Conservation (phyloP, 2,797 vertebrate species). For the Otus scops region DNA sequence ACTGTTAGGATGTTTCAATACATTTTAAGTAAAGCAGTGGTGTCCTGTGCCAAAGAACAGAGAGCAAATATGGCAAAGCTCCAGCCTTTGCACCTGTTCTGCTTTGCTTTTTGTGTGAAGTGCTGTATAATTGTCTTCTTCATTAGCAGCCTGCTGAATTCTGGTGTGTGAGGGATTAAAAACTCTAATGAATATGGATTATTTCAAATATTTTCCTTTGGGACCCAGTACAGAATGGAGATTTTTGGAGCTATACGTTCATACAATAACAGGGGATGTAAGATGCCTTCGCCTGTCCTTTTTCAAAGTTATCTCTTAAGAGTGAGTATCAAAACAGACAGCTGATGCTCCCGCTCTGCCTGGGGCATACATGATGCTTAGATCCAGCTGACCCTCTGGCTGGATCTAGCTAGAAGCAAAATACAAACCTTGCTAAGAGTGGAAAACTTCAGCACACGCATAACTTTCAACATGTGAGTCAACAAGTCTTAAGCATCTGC, state of each 20-base stretch:
- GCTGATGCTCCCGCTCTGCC: neutral
- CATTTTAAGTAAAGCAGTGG: neutral
- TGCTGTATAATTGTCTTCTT: constrained; percentile 48
- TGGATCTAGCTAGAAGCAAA: neutral
- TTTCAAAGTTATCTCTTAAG: neutral
- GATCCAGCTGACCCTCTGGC: neutral
- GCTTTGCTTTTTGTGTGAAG: constrained; percentile 34
- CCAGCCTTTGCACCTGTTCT: constrained; percentile 54
- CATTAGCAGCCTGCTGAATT: constrained; percentile 46
- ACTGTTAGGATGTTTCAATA: neutral
- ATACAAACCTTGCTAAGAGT: neutral
- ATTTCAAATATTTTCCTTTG: neutral
- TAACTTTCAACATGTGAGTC: neutral
- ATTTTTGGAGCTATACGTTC: neutral
- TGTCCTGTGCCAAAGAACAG: neutral
- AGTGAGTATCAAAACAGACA: neutral
- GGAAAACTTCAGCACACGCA: neutral
- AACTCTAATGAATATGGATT: constrained; percentile 48
- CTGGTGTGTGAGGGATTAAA: constrained; percentile 34
- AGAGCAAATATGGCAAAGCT: neutral
- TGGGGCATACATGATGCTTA: neutral
- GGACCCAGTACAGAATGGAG: neutral
- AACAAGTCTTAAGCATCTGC: neutral
- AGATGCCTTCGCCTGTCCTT: neutral
- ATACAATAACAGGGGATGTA: neutral